Evolutionary conservation across 2,113 vertebrate species (phyloP).

Genomic region (Protomyctophum bolini): DNA sequence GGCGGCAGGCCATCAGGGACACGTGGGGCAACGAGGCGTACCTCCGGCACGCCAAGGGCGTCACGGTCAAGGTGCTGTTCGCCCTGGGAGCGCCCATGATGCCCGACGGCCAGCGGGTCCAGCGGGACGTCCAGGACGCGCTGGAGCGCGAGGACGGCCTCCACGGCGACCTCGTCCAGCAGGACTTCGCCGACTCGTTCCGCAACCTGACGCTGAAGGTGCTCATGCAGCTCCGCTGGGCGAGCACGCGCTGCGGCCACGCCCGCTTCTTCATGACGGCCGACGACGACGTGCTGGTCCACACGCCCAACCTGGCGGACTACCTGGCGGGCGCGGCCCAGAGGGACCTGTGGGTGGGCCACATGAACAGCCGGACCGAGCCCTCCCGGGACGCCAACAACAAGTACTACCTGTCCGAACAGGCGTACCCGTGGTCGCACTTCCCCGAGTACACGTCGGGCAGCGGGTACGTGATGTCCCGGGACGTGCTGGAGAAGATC

Average conservation of each 20-base stretch:
- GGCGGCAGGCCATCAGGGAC: no score
- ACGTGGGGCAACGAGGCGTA: no score
- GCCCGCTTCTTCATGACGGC: conserved; percentile 95
- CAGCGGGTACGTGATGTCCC: conserved; percentile 89
- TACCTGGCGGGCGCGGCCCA: conserved; percentile 59
- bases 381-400: conserved; percentile 85
- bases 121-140: no score
- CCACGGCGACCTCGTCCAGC: no score
- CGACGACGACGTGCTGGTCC: conserved; percentile 95
- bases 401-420: conserved; percentile 91
- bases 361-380: conserved; percentile 85
- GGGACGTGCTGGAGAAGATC: conserved; percentile 86
- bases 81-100: no score
- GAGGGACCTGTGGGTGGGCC: conserved; percentile 90
- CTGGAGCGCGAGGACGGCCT: no score
- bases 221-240: conserved; percentile 92
- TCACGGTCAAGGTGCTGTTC: no score
- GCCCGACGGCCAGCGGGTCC: no score
- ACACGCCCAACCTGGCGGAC: conserved; percentile 91
- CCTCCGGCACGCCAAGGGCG: no score
- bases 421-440: conserved; percentile 90
- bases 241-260: conserved; percentile 85
- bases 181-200: conserved; percentile 70
- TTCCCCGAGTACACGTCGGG: conserved; percentile 97
- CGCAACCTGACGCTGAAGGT: conserved; percentile 95